Base-by-base conservation (phyloP, 2,888 invertebrate genomes). In the Spatulosminthurus flaviceps region DNA sequence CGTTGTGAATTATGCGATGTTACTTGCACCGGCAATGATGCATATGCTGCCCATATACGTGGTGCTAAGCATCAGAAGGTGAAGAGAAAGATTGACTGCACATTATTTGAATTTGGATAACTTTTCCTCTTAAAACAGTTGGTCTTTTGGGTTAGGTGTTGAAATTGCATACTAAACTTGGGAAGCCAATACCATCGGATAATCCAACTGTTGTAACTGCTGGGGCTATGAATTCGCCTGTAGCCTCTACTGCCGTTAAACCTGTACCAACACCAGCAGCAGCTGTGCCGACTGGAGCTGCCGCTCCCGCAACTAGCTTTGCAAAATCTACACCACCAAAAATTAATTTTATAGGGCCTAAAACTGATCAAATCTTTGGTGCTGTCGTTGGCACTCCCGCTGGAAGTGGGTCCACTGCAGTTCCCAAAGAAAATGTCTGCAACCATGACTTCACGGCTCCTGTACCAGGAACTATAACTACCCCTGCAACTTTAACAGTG, bases 11-110 rank as follows among this genome's bases (percentile, higher is more conserved):
- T 99, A 81, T 99, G 99, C 87, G 97, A 98, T 90, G 97, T 99
- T 13, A 96, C 97, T 16, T 99, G 98, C 89, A 98, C 98, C 16
- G 98, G 98, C 78, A 94, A 95, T 78, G 99, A 99, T 90, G 98
- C 98, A 0, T 99, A 98, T 89, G 96, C 97, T 61, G 97, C 97
- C 69, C 98, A 99, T 89, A 95, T 99, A 85, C 92, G 97, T 80
- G 99, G 99, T 81, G 94, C 96, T 84, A 98, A 98, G 89, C 99
- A 99, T 90, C 96, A 97, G 88, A 98, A 98, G 90, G 96, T 97
- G 28, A 24, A 41, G 21, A 28, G 9, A 9, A 19, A n/a, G n/a
- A n/a, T n/a, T n/a, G n/a, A n/a, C n/a, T n/a, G n/a, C n/a, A n/a
- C n/a, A n/a, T n/a, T n/a, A n/a, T n/a, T n/a, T n/a, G n/a, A n/a